Evolutionary conservation across 2,888 invertebrate species (phyloP), one percentile per base, ranked within the genome.

Genomic region (Drosophila infuscata): DNA sequence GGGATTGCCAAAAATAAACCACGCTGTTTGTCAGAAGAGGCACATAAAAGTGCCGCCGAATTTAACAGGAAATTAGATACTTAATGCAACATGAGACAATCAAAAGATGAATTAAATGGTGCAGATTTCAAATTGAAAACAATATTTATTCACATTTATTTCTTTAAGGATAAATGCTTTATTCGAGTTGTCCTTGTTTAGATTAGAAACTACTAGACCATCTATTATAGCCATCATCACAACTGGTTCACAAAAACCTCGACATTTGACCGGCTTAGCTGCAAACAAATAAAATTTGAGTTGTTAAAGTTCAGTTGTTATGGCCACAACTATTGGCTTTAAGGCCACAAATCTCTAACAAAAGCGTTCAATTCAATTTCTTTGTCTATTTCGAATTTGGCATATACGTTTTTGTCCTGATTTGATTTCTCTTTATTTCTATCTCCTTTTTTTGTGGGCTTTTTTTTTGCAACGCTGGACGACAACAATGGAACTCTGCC

Each of bases 301-400:
- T 33, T 38, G 41, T 43, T 46, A 51, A 51, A 56, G 46, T 48
- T 17, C 38, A 35, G 33, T 38, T 30, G 49, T 54, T 35, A 59
- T 49, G 33, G 36, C 4, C 25, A 17, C 15, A 58, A 35, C 54
- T 46, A 67, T 76, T 76, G 76, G 52, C 59, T 60, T 48, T n/a
- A 43, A 62, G 56, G 74, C 69, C 70, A n/a, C 38, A 63, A 61
- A 59, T 36, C 72, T 56, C 38, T n/a, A 36, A 46, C 20, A 36
- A 49, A 38, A 17, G 54, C 69, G 36, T 75, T 72, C 76, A 69
- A 82, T 78, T 82, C 81, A 81, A 82, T 82, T 82, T 73, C 67
- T 51, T 59, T 69, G 70, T 38, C 60, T 61, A 73, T 66, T 76
- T 80, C 54, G 53, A 63, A 68, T 72, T 57, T 70, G 67, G 46